Evolutionary conservation across 2,113 vertebrate species (phyloP), one percentile per base, ranked within the genome.

Genomic region (Myiozetetes cayanensis): DNA sequence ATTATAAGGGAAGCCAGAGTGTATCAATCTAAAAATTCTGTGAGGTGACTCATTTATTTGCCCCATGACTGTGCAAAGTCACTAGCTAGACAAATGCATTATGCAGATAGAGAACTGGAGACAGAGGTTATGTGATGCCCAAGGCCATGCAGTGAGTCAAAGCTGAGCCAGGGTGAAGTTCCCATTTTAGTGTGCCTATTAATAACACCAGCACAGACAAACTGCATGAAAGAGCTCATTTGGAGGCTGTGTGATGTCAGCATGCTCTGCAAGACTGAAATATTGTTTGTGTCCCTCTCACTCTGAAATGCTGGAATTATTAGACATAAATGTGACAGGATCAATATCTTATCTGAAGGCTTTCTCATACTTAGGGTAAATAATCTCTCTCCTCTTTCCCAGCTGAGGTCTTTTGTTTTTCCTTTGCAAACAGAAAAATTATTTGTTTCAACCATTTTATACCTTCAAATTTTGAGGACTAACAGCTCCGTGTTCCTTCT

Each of bases 91-190:
- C 87, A 93, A 94, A 81, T 41, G 46, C 85, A 94, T 95, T 96
- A 90, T 95, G 83, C 86, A 86, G 88, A 77, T 5, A 24, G 87
- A 80, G 89, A 79, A 52, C 78, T 39, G 59, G 90, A 93, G 90
- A 84, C 90, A 94, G 96, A 96, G 92, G 93, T 96, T 96, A 96
- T 96, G 87, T 88, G 92, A 75, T 85, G 96, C 92, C 94, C 90
- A 89, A 88, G 92, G 96, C 95, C 88, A 94, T 96, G 63, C 90
- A 96, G 49, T 87, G 85, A 93, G 90, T 93, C 90, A 93, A 86
- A 93, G 85, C 88, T 75, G 93, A 96, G 85, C 90, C 85, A 84
- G 92, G 85, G 63, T 55, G 4, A 96, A 92, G 76, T 94, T 96
- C 85, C 80, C 68, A 25, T 94, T 96, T 93, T 90, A 94, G 61